Evolutionary conservation across 1,140 invertebrate species (phyloP), one percentile per base, ranked within the genome.

Genomic region (Drosophila pandora): DNA sequence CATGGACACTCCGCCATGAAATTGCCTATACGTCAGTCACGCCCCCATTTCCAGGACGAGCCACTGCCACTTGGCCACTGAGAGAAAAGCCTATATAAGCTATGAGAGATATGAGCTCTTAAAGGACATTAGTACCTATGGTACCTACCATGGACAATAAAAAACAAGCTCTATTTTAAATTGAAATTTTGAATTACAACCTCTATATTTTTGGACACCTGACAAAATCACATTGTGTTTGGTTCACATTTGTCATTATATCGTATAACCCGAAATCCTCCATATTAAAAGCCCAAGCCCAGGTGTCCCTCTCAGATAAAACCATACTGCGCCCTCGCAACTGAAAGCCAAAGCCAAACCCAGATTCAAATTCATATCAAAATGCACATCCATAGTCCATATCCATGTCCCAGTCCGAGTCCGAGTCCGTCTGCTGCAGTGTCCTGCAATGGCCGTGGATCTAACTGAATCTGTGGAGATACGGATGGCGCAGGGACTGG

Each of bases 1-100:
- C 45, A 28, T 30, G 25, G 30, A 39, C 56, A 22, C 30, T 23
- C 12, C 43, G 56, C 21, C 47, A 23, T 28, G 9, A 48, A 52
- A 60, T 60, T 21, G 32, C 34, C 58, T 23, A 52, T 1, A 3
- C 41, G 3, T 13, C 41, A 32, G 10, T 23, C 10, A 8, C 2
- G 8, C 7, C 32, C 34, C 34, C 25, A 39, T 7, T 43, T 43
- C 13, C 13, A 9, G 5, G 17, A 5, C 13, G 3, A 5, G 17
- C 2, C 25, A 28, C 41, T 4, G 17, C 17, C 17, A 17, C 17
- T 17, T 17, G 6, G 13, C 3, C 61, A 61, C 13, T 5, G 43
- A 6, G 22, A 58, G 12, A 48, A 58, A 48, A 32, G 32, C 22
- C 21, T 21, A 23, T 21, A 22, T 4, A 47, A 3, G 2, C 10